phyloP scores from a whole-genome alignment of 2,113 vertebrate genomes.

The Penelope pileata region DNA sequence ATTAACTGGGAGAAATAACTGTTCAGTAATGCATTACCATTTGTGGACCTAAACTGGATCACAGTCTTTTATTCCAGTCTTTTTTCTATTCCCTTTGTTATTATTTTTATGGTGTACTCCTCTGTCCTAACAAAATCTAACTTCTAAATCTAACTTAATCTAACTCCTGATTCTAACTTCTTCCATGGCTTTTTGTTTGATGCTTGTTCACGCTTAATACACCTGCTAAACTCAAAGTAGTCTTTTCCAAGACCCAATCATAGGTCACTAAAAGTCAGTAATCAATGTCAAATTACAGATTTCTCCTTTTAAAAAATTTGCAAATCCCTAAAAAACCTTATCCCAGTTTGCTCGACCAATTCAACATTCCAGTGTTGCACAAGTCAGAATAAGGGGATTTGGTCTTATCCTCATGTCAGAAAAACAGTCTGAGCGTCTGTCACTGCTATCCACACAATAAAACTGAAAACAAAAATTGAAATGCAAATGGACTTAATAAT shows the following conservation, averaged over 20 bases:
- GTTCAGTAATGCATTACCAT: constrained; percentile 46
- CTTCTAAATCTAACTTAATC: too few species aligned
- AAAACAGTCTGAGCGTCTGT: background rate
- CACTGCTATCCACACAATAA: background rate
- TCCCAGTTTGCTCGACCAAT: background rate
- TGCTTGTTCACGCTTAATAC: background rate
- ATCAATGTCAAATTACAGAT: background rate
- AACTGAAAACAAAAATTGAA: background rate
- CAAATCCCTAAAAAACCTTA: background rate
- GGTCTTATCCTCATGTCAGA: background rate
- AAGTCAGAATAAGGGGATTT: background rate
- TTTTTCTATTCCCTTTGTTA: constrained; percentile 39
- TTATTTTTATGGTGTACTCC: background rate
- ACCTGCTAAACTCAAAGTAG: constrained; percentile 8
- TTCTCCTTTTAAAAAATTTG: background rate
- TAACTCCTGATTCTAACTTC: too few species aligned
- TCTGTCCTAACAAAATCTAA: background rate
- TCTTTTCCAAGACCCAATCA: background rate
- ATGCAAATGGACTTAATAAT: background rate
- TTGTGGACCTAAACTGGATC: constrained; percentile 26
- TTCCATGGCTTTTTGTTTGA: background rate
- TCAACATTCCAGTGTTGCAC: background rate
- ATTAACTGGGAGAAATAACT: constrained; percentile 49
- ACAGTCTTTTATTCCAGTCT: constrained; percentile 40
- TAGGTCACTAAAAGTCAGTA: background rate